Base-by-base conservation (phyloP, 2,888 invertebrate genomes). In the Hololepta plana region DNA sequence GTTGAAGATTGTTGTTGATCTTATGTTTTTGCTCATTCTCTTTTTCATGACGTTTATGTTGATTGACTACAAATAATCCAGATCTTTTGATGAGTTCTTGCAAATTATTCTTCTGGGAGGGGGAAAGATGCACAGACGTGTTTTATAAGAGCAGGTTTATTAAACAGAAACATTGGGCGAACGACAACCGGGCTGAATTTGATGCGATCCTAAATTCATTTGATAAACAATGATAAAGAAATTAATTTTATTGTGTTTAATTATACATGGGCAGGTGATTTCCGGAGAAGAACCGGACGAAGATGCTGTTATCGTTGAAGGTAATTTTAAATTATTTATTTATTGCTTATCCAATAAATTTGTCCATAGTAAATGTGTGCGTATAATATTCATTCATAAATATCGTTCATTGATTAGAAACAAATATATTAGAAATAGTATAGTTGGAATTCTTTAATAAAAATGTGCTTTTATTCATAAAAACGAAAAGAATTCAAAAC, bases 131-230 rank as follows among this genome's bases (percentile, higher is more conserved):
- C 34, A 26, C 23, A 30, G 33, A 33, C 35, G 32, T 32, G 43
- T 44, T 44, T 50, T 50, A 50, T 50, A 48, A 43, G 42, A 47
- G 46, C 44, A 43, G 42, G 45, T 44, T 46, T 43, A 43, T 42
- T 43, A 47, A 48, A 46, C 42, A 44, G 39, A 42, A 46, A 41
- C 49, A 47, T 43, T 45, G 43, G 36, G 42, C 35, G n/a, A n/a
- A n/a, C n/a, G n/a, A n/a, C n/a, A n/a, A n/a, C n/a, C n/a, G n/a
- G n/a, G n/a, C n/a, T n/a, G n/a, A n/a, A n/a, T n/a, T n/a, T n/a
- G n/a, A n/a, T n/a, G n/a, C n/a, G n/a, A n/a, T n/a, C n/a, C n/a
- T n/a, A n/a, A n/a, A n/a, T n/a, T n/a, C n/a, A n/a, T n/a, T n/a
- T n/a, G n/a, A n/a, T n/a, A n/a, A n/a, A n/a, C n/a, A n/a, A n/a